Evolutionary conservation across 2,797 vertebrate genomes (phyloP).

Genomic region (Rhinichthys osculus): DNA sequence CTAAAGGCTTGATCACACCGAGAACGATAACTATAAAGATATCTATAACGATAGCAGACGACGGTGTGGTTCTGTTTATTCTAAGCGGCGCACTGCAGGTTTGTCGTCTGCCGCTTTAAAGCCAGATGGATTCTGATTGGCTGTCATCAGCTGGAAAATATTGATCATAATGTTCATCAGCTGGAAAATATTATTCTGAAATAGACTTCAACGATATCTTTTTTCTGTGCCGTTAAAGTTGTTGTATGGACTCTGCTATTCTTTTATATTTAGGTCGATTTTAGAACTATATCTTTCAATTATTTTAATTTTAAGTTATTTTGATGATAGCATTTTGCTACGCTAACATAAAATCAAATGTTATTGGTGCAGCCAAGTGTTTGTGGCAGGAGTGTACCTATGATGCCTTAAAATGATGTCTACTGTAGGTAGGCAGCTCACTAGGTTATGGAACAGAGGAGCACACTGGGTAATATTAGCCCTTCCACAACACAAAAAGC

Average conservation of each 20-base stretch:
- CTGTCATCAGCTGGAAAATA: not conserved
- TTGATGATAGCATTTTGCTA: not conserved
- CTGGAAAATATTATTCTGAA: not conserved
- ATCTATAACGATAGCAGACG: not conserved
- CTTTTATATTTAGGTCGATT: not conserved
- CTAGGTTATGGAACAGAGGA: slow-evolving; percentile 15
- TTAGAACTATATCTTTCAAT: not conserved
- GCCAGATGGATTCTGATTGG: not conserved
- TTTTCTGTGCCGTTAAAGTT: not conserved
- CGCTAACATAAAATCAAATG: not conserved
- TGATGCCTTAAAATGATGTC: not conserved
- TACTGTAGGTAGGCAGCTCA: not conserved
- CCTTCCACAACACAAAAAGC: not conserved
- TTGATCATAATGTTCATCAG: too few relatives aligned
- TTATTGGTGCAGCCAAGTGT: too few relatives aligned
- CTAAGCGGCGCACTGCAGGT: not conserved
- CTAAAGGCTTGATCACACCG: not conserved
- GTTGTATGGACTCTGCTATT: not conserved
- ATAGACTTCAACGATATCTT: not conserved
- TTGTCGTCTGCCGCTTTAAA: not conserved
- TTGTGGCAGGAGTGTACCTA: not conserved
- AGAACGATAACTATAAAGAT: not conserved
- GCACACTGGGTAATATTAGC: not conserved
- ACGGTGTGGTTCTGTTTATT: not conserved
- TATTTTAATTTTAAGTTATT: too few relatives aligned